phyloP scores from a whole-genome alignment of 2,888 invertebrate genomes.

The Diachrysia chrysitis region DNA sequence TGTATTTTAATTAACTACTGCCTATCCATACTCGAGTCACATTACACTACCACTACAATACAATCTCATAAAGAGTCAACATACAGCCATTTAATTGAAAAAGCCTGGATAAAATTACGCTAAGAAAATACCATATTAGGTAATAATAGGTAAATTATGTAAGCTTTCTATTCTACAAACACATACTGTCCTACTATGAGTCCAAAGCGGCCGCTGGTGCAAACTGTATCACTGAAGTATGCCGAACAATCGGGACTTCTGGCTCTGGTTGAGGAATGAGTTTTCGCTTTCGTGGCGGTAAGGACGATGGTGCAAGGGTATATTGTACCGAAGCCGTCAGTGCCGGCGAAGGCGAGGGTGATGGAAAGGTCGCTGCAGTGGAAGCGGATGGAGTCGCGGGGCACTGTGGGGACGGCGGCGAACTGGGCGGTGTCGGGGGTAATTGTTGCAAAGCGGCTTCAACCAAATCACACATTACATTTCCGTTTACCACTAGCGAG shows the following conservation, averaged over 20 bases:
- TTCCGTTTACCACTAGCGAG: slow-evolving; percentile 74
- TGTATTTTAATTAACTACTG: slow-evolving; percentile 23
- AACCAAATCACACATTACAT: slow-evolving; percentile 83
- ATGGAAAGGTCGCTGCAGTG: slow-evolving; percentile 63
- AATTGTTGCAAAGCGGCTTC: slow-evolving; percentile 85
- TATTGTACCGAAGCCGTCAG: slow-evolving; percentile 73
- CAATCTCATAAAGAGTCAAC: slow-evolving; percentile 56
- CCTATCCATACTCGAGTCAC: slow-evolving; percentile 35
- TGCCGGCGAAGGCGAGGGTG: slow-evolving; percentile 76
- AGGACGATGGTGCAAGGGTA: slow-evolving; percentile 68
- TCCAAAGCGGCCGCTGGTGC: slow-evolving; percentile 92
- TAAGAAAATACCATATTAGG: slow-evolving; percentile 39
- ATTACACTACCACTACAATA: slow-evolving; percentile 52
- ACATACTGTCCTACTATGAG: slow-evolving; percentile 62
- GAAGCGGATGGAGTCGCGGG: slow-evolving; percentile 76
- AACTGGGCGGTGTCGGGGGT: slow-evolving; percentile 90
- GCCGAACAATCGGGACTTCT: slow-evolving; percentile 79
- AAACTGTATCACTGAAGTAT: slow-evolving; percentile 95
- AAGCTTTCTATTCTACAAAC: slow-evolving; percentile 19
- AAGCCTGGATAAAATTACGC: slow-evolving; percentile 64
- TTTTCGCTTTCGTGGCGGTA: slow-evolving; percentile 94
- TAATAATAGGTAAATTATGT: slow-evolving; percentile 33
- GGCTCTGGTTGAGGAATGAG: slow-evolving; percentile 92
- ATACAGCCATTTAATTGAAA: slow-evolving; percentile 67
- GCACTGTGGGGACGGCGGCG: slow-evolving; percentile 86